Evolutionary conservation across 92 coral and sea anemone genomes (phyloP).

Genomic region (Porites evermanni): DNA sequence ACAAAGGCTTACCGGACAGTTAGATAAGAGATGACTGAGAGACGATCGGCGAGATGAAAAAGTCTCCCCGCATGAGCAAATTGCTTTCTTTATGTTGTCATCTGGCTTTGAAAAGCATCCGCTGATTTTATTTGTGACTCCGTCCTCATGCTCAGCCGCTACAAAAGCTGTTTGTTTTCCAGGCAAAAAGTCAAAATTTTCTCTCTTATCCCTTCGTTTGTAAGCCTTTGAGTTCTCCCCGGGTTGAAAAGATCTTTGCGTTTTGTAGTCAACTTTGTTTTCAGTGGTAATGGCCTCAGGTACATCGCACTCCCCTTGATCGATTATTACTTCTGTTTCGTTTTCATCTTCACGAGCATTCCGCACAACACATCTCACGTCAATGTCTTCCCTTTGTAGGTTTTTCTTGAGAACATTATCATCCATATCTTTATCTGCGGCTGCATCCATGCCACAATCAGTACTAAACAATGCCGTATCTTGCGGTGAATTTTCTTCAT

Average conservation of each 20-base stretch:
- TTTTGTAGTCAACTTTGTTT: conserved; percentile 7
- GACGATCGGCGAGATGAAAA: conserved; percentile 16
- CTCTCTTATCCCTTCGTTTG: not conserved
- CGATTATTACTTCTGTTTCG: not conserved
- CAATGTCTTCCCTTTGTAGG: not conserved
- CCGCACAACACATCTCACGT: not conserved
- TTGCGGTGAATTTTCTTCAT: not conserved
- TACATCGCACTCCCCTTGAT: not conserved
- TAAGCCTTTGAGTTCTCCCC: not conserved
- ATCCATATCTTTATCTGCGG: not conserved
- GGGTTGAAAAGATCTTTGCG: not conserved
- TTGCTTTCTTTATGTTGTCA: not conserved
- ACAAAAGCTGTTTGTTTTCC: not conserved
- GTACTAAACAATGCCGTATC: not conserved
- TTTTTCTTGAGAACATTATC: not conserved
- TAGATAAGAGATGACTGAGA: conserved; percentile 6
- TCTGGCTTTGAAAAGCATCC: not conserved
- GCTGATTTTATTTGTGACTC: not conserved
- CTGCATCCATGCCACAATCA: not conserved
- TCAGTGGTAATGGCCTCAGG: conserved; percentile 2
- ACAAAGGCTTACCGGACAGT: conserved; percentile 29
- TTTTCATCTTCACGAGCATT: not conserved
- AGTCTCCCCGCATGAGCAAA: conserved; percentile 27
- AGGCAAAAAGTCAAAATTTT: not conserved
- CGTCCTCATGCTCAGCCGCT: not conserved